These are phyloP conservation scores for Labroides dimidiatus DNA, from an alignment of 2,797 vertebrate species.

Conservation along the genomic window DNA sequence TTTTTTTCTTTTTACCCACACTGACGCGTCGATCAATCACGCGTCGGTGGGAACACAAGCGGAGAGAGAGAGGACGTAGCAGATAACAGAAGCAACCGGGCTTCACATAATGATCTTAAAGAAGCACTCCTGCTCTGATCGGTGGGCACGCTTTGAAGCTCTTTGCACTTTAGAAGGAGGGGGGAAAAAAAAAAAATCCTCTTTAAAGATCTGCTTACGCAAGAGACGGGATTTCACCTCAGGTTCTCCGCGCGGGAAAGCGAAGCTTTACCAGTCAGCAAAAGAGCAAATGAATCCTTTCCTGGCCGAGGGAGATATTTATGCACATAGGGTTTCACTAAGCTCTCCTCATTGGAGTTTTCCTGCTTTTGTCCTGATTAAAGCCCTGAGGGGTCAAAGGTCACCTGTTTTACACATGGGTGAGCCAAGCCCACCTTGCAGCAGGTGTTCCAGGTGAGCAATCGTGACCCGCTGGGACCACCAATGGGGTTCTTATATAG, in stretches of 20 bases:
- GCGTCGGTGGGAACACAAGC: background rate
- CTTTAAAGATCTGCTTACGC: constrained; percentile 53
- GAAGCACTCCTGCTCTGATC: constrained; percentile 41
- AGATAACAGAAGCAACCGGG: constrained; percentile 25
- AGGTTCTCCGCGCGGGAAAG: constrained; percentile 46
- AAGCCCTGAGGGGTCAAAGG: constrained; percentile 41
- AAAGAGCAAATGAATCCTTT: constrained; percentile 52
- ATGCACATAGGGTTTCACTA: constrained; percentile 39
- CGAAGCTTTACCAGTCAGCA: constrained; percentile 54
- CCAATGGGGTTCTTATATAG: background rate
- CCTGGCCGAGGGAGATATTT: constrained; percentile 49
- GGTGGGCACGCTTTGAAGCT: constrained; percentile 46
- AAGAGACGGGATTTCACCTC: constrained; percentile 53
- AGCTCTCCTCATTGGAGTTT: background rate
- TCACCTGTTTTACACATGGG: constrained; percentile 57
- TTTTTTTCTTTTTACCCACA: constrained; percentile 19
- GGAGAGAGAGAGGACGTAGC: background rate
- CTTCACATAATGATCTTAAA: constrained; percentile 26
- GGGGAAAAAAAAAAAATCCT: constrained; percentile 13
- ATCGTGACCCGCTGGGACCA: constrained; percentile 22
- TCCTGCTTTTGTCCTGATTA: background rate
- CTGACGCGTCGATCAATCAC: constrained; percentile 17
- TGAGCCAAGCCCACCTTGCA: constrained; percentile 43
- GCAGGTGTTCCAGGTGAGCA: constrained; percentile 49
- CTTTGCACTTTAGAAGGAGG: background rate